These are phyloP conservation scores for Glaucidium brasilianum DNA, from an alignment of 2,113 vertebrate genomes.

Conservation along the genomic window DNA sequence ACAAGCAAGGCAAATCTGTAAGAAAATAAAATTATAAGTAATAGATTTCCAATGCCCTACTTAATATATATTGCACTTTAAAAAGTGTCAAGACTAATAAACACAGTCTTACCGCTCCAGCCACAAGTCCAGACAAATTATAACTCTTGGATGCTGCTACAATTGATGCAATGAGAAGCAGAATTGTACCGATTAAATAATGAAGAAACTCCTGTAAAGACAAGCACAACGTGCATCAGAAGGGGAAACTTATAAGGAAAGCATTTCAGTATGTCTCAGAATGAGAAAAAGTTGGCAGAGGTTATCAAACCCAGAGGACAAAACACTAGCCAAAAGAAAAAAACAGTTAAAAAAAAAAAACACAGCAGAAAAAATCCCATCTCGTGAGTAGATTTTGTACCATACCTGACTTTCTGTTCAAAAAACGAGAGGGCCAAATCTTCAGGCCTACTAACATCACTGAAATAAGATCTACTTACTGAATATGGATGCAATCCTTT, in stretches of 20 bases:
- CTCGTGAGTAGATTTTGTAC: neutral
- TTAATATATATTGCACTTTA: neutral
- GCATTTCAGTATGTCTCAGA: neutral
- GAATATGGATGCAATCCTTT: neutral
- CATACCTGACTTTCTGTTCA: neutral
- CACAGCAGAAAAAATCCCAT: neutral
- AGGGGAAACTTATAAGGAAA: neutral
- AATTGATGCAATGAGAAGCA: constrained; percentile 88
- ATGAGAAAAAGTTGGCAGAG: neutral
- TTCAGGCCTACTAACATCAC: neutral
- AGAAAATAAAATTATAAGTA: neutral
- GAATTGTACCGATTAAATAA: constrained; percentile 84
- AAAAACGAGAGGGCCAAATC: neutral
- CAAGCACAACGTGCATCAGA: constrained; percentile 26
- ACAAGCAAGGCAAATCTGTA: neutral
- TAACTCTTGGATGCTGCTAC: constrained; percentile 77
- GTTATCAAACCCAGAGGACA: neutral
- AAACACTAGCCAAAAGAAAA: neutral
- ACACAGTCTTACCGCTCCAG: constrained; percentile 80
- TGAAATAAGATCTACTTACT: neutral
- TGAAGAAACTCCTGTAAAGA: constrained; percentile 89
- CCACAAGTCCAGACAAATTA: constrained; percentile 74
- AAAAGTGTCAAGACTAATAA: neutral
- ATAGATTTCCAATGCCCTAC: neutral
- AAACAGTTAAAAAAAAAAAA: neutral